Base-by-base conservation (phyloP, 2,888 invertebrate genomes). In the Campoletis raptor region DNA sequence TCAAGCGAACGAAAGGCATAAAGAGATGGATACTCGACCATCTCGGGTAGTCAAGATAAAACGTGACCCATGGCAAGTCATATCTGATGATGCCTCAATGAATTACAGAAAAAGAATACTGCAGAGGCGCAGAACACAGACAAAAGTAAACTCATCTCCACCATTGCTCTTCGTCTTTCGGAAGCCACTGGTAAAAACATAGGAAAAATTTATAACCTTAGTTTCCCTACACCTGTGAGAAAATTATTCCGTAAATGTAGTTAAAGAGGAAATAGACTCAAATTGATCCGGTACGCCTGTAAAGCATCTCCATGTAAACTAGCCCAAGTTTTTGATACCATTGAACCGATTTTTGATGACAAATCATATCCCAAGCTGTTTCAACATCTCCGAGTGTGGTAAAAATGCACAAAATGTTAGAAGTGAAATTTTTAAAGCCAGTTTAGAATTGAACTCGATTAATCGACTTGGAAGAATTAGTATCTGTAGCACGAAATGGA, bases 31-130 rank as follows among this genome's bases (percentile, higher is more conserved):
- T 89, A 90, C 91, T 89, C 89, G 90, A 77, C 89, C 90, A 90
- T 92, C 91, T 92, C 91, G 91, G 90, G 92, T 92, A 90, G 90
- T 87, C 86, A 85, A 91, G 91, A 92, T 92, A 92, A 89, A 88
- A 90, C 81, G 88, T 89, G 89, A 90, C 89, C 89, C 89, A 89
- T 67, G 90, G 89, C 89, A 89, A 85, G 89, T 74, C 81, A 87
- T 92, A 92, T 91, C 91, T 91, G 91, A 91, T 92, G 91, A 90
- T 88, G 88, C 89, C 69, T 88, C 89, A 89, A 91, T 88, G 90
- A 90, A 92, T 90, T 89, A 90, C 89, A 88, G 88, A 87, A 87
- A 88, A 86, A 89, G 90, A 7, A 90, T 90, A 88, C 87, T 91
- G 91, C 90, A 90, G 89, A 30, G 30, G 30, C 90, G 90, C 87